phyloP scores from a whole-genome alignment of 2,113 vertebrate genomes.

The Rhabdornis inornatus region DNA sequence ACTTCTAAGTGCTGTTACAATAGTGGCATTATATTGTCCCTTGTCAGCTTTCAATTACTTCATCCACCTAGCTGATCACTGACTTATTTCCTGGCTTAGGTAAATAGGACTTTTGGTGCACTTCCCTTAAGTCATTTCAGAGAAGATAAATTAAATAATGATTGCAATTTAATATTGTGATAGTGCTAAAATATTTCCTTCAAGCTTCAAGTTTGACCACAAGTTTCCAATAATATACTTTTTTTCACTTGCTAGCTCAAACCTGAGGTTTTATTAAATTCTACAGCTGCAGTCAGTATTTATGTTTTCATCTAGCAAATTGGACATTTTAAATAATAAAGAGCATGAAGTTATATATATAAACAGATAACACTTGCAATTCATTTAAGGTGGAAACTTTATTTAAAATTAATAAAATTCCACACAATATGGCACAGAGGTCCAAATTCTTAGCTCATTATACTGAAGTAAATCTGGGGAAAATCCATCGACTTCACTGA shows the following conservation, averaged over 20 bases:
- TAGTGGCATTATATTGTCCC: conserved; percentile 75
- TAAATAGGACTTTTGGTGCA: conserved; percentile 74
- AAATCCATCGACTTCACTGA: background rate
- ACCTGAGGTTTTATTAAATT: conserved; percentile 83
- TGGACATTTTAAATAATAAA: conserved; percentile 78
- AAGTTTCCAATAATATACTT: conserved; percentile 84
- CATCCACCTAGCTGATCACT: conserved; percentile 74
- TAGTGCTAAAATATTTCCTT: conserved; percentile 85
- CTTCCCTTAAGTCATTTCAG: conserved; percentile 77
- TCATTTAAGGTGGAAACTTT: conserved; percentile 67
- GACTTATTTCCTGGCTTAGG: conserved; percentile 78
- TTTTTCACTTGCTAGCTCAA: conserved; percentile 77
- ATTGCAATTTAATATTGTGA: conserved; percentile 83
- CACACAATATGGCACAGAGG: conserved; percentile 7
- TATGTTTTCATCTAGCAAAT: conserved; percentile 77
- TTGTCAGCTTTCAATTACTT: conserved; percentile 76
- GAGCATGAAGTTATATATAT: conserved; percentile 68
- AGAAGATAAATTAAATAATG: conserved; percentile 84
- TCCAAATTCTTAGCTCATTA: conserved; percentile 33
- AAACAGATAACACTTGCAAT: conserved; percentile 66
- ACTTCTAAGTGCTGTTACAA: conserved; percentile 71
- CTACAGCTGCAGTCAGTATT: conserved; percentile 84
- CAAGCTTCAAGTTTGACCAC: conserved; percentile 81
- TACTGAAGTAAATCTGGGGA: background rate
- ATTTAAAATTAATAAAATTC: conserved; percentile 66